A percentile compares a stretch with the other conserved stretches of the same genome.
Conservation (phyloP, 2,797 vertebrate species). For the Falco novaeseelandiae region DNA sequence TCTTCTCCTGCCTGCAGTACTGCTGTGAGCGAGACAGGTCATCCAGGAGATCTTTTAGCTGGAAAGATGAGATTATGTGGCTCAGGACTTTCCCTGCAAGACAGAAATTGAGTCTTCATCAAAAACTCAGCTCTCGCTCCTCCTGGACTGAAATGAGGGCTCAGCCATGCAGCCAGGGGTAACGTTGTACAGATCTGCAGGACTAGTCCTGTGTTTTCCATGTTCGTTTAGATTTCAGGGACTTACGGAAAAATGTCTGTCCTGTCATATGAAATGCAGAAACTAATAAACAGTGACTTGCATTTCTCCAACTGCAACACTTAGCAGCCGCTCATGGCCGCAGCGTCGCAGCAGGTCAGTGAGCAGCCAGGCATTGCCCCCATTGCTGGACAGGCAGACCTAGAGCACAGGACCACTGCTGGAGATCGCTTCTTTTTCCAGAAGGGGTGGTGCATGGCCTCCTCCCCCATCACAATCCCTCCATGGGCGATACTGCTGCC, state of each 20-base stretch:
- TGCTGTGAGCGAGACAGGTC: neutral
- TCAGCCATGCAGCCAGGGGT: neutral
- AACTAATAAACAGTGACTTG: neutral
- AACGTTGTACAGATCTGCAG: accelerated
- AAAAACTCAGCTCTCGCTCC: neutral
- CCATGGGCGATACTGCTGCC: neutral
- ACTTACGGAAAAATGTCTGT: neutral
- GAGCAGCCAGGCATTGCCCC: neutral
- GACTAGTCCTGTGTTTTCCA: neutral
- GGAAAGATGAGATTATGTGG: neutral
- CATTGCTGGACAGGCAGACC: neutral
- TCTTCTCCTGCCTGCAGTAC: neutral
- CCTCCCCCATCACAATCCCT: neutral
- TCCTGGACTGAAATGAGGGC: neutral
- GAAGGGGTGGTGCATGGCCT: neutral
- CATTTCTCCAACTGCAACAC: neutral
- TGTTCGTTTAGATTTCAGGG: neutral
- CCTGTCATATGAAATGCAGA: neutral
- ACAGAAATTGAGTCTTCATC: neutral
- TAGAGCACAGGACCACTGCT: neutral
- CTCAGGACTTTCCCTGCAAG: neutral
- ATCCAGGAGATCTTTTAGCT: neutral
- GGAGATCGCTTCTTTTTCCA: neutral
- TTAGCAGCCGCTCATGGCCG: neutral
- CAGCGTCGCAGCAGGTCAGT: neutral